Evolutionary conservation across 1,140 invertebrate genomes (phyloP).

Genomic region (Zophobas atratus): DNA sequence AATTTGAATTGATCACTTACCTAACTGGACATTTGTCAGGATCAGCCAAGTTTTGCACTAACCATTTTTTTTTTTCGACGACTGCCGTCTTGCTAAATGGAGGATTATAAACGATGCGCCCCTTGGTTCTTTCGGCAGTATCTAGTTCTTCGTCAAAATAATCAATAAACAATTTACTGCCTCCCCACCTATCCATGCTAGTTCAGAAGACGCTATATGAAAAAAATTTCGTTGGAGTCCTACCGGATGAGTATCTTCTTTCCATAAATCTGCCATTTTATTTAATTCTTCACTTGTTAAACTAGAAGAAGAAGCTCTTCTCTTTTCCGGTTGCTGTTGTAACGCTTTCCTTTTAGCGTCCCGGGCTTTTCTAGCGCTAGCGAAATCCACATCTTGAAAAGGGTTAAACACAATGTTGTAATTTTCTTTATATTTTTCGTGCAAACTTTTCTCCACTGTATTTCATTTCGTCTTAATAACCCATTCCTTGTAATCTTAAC

Average conservation of each 20-base stretch:
- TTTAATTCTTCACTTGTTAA: neutral
- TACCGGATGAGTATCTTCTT: slow-evolving; percentile 43
- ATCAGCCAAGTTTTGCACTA: no score
- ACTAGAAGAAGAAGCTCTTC: neutral
- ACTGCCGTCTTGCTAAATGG: neutral
- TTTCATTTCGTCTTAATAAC: no score
- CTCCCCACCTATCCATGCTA: slow-evolving; percentile 45
- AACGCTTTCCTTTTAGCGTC: neutral
- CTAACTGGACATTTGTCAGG: no score
- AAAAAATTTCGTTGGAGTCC: slow-evolving; percentile 48
- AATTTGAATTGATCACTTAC: no score
- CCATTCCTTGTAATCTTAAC: no score
- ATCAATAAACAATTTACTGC: slow-evolving; percentile 10
- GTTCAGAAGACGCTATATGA: slow-evolving; percentile 46
- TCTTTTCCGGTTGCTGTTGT: neutral
- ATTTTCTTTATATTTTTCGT: no score
- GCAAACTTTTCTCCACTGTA: no score
- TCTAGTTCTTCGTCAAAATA: slow-evolving; percentile 49
- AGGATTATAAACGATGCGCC: slow-evolving; percentile 10
- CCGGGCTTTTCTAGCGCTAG: no score
- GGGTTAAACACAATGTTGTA: no score
- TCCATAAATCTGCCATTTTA: slow-evolving; percentile 8
- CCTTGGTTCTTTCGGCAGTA: slow-evolving; percentile 3
- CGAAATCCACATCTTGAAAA: no score
- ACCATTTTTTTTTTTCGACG: neutral